Evolutionary conservation across 2,797 vertebrate genomes (phyloP), one percentile per base, ranked within the genome.

Genomic region (Sebastes ruberrimus): DNA sequence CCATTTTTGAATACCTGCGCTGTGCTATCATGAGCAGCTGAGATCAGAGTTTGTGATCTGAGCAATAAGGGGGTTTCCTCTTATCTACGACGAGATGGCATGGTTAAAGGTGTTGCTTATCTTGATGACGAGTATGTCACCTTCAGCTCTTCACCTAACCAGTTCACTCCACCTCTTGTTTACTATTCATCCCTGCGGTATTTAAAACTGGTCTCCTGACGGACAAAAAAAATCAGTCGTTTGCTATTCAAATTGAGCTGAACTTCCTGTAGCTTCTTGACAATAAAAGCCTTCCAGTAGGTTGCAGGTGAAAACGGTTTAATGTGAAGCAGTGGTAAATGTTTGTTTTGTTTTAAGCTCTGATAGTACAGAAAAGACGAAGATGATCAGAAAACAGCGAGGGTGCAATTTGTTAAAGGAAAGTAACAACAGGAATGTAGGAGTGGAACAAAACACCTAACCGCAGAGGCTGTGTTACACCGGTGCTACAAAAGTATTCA

Each of bases 381-480:
- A 59, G 28, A 80, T 71, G 53, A 83, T 81, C 78, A 77, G 71
- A 23, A 78, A 76, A 70, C 66, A n/a, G 27, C 7, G 4, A 71
- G 71, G 70, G 66, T 59, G 55, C 61, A 80, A 7, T 76, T 63
- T 86, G 74, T 83, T 74, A 63, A 67, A 84, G 62, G 16, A 78
- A 84, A 88, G 67, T 69, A 82, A 75, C 62, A 84, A 78, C 23
- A 82, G 77, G 79, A 80, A 89, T 71, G 80, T 83, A 79, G 83
- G 84, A 88, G 83, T 85, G 63, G 70, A 92, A 84, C 76, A 74
- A 83, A 90, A 79, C 82, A 77, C 75, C 77, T 66, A 84, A 90
- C 86, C 70, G 67, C 82, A 65, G 49, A 69, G 57, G 33, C 73
- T 61, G 11, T 71, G 65, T 75, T 76, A 74, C 71, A 74, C 78